These are phyloP conservation scores for Macaria liturata DNA, from an alignment of 2,888 invertebrate genomes.

Conservation along the genomic window DNA sequence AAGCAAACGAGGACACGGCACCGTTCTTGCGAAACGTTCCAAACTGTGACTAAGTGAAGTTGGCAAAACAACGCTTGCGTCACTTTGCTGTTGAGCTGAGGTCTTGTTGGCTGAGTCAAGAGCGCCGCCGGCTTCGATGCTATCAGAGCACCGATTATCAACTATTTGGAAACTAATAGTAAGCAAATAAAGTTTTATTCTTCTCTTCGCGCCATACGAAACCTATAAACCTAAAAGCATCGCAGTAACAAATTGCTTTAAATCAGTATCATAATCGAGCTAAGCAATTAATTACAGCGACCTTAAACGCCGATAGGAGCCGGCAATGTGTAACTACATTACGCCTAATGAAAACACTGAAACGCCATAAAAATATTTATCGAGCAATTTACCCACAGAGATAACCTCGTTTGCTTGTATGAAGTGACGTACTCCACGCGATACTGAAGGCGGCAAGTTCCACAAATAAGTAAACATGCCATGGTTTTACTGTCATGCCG, in stretches of 20 bases:
- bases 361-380: conserved; percentile 27
- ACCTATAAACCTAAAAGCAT: too few relatives aligned
- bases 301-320: conserved; percentile 7
- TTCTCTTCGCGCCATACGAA: too few relatives aligned
- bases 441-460: conserved; percentile 33
- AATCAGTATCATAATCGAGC: not conserved
- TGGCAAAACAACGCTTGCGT: conserved; percentile 73
- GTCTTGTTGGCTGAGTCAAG: conserved; percentile 23
- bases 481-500: conserved; percentile 26
- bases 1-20: conserved; percentile 63
- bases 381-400: conserved; percentile 33
- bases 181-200: too few relatives aligned
- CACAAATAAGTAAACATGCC: conserved; percentile 34
- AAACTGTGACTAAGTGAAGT: conserved; percentile 66
- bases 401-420: conserved; percentile 41
- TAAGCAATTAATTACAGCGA: conserved; percentile 7
- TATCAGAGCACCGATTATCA: not conserved
- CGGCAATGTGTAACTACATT: not conserved
- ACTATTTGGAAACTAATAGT: too few relatives aligned
- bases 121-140: conserved; percentile 22
- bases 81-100: conserved; percentile 38
- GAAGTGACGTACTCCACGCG: conserved; percentile 33
- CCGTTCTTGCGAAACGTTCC: conserved; percentile 70
- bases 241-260: too few relatives aligned
- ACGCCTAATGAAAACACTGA: conserved; percentile 16